phyloP scores from a whole-genome alignment of 35 echinoderm and acorn worm species.

The Heliocidaris erythrogramma region DNA sequence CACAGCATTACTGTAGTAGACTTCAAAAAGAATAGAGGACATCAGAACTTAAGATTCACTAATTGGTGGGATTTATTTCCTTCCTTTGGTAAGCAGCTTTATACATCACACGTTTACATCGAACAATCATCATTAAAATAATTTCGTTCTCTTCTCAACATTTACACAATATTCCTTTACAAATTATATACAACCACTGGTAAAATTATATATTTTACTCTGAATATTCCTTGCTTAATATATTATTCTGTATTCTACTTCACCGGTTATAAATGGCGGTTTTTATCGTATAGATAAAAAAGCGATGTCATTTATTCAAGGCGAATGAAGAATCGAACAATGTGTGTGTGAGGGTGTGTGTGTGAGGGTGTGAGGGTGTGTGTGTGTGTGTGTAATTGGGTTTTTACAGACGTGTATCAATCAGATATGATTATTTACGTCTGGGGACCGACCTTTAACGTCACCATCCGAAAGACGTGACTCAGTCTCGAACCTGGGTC shows the following conservation, averaged over 20 bases:
- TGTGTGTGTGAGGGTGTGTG: too few species aligned
- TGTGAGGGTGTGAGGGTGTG: too few species aligned
- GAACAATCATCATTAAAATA: not conserved
- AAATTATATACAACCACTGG: not conserved
- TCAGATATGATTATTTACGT: too few species aligned
- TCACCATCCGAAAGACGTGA: too few species aligned
- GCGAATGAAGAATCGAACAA: not conserved
- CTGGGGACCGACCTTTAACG: too few species aligned
- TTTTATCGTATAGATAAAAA: not conserved
- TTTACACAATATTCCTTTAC: not conserved
- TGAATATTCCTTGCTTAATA: not conserved
- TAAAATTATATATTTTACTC: not conserved
- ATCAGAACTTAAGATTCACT: not conserved
- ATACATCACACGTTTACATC: not conserved
- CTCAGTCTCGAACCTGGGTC: too few species aligned
- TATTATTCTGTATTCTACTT: not conserved
- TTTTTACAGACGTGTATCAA: too few species aligned
- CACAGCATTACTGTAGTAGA: not conserved
- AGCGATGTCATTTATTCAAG: not conserved
- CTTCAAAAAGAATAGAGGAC: not conserved
- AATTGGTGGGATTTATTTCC: not conserved
- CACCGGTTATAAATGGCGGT: too few species aligned
- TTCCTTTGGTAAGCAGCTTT: not conserved
- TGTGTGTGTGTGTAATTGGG: too few species aligned
- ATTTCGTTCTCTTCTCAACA: not conserved